Base-by-base conservation (phyloP, 2,113 vertebrate genomes). In the Herpetotheres cachinnans region DNA sequence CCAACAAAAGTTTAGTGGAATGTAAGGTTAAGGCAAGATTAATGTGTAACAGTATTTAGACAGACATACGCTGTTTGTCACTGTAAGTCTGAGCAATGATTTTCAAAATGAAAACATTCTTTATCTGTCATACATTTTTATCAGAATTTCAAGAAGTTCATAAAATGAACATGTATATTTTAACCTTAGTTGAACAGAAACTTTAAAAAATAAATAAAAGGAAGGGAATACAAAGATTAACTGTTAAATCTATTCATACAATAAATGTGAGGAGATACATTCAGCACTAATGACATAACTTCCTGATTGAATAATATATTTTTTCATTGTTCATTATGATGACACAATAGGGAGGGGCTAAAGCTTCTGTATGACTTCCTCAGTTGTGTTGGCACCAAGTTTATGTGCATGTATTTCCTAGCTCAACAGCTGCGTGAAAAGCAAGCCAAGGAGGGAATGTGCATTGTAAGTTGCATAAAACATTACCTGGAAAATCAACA, bases 71-170 rank as follows among this genome's bases (percentile, higher is more conserved):
- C 55, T 91, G 49, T 97, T 97, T 96, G 86, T 96, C 95, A 95
- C 74, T 30, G 4, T 73, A 85, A 93, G 81, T 61, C 56, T 83
- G 69, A 97, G 80, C 73, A 85, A 88, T 86, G 83, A 55, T 54
- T 95, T 91, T 88, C 67, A 83, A 94, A 97, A 96, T 84, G 18
- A 97, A 97, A 96, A 65, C 22, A 3, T 85, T 97, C 87, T 87
- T 0, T 84, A 71, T 83, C 52, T 97, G 59, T 52, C 86, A 82
- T 29, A 47, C 63, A 12, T 50, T 92, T 82, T 66, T 46, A 59
- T 61, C 59, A 90, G 80, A 70, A 52, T 74, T 38, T 93, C 62
- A 76, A 80, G 63, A 36, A 80, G 61, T 67, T 63, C 27, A 7
- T n/a, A 61, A 70, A 22, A 70, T 59, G 16, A 70, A 88, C 19